phyloP scores from a whole-genome alignment of 2,113 vertebrate genomes.

The Gymnocephalus cernua region DNA sequence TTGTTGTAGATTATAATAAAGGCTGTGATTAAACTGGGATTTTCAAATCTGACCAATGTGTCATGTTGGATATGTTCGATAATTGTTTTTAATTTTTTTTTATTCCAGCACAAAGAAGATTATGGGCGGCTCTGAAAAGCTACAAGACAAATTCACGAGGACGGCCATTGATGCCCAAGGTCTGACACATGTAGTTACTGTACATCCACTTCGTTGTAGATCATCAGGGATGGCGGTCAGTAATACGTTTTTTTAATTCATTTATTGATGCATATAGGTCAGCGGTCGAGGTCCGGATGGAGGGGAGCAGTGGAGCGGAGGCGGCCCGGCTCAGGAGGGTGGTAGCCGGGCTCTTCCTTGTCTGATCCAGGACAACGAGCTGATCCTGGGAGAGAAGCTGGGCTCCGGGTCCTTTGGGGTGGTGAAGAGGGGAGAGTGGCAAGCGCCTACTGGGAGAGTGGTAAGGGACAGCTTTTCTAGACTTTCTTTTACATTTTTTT shows the following conservation, averaged over 20 bases:
- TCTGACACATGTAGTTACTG: constrained; percentile 1
- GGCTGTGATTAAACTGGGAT: background rate
- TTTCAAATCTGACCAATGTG: background rate
- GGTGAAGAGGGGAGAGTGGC: constrained; percentile 89
- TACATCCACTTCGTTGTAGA: too few species aligned
- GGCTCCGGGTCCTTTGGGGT: constrained; percentile 92
- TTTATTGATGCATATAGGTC: constrained; percentile 67
- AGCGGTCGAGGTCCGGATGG: constrained; percentile 69
- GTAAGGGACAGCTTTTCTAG: constrained; percentile 74
- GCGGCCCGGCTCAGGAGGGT: constrained; percentile 38
- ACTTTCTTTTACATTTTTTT: background rate
- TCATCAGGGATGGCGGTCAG: background rate
- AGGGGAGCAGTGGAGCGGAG: constrained; percentile 66
- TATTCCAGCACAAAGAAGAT: constrained; percentile 87
- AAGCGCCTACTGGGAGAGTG: constrained; percentile 81
- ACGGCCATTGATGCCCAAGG: constrained; percentile 84
- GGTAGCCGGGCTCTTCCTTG: constrained; percentile 81
- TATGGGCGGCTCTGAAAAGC: constrained; percentile 88
- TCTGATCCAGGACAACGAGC: constrained; percentile 89
- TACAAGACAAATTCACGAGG: constrained; percentile 68
- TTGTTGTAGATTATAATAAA: background rate
- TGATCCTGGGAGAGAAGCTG: constrained; percentile 85
- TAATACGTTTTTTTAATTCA: background rate
- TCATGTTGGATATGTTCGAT: background rate
- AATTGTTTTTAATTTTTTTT: too few species aligned